Base-by-base conservation (phyloP, 2,888 invertebrate species). In the Mythimna albipuncta region DNA sequence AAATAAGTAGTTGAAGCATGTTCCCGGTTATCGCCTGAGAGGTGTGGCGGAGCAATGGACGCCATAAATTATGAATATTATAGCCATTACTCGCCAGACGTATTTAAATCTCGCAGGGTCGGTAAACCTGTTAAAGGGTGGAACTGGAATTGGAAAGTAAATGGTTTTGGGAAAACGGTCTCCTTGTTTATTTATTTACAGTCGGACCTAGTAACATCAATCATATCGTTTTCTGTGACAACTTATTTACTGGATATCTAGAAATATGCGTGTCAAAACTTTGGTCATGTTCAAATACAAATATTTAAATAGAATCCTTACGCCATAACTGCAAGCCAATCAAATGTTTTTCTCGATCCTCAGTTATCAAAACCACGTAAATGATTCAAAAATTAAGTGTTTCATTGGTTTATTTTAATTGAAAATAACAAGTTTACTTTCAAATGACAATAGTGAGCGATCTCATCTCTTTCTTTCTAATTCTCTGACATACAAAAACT, bases 41-140 rank as follows among this genome's bases (percentile, higher is more conserved):
- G 75, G 72, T 69, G 81, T 79, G 81, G 65, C 72, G 44, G 47
- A 67, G 64, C 67, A 68, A 83, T 68, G 79, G 54, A 71, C 80
- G 66, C 64, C n/a, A 70, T 79, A 72, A 79, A 73, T 52, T 71
- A 69, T 74, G 77, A 72, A 75, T 82, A 73, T 84, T 79, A 69
- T 55, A 72, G 61, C 70, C n/a, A 75, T 79, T 75, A 81, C 57
- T 64, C 50, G 71, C 72, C 67, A 77, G 72, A 71, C 64, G 52
- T 75, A 75, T 77, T 82, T 71, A 72, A 66, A 76, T 70, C 73
- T 77, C 63, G 19, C 19, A 63, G 62, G 79, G 72, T 73, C 58
- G 59, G 66, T 65, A 69, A 85, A 79, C 75, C 57, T 57, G 67
- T 50, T 66, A 69, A 64, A 72, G 59, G 55, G 26, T 62, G 47